Conservation (phyloP, 2,888 invertebrate genomes). For the Polyploca ridens region DNA sequence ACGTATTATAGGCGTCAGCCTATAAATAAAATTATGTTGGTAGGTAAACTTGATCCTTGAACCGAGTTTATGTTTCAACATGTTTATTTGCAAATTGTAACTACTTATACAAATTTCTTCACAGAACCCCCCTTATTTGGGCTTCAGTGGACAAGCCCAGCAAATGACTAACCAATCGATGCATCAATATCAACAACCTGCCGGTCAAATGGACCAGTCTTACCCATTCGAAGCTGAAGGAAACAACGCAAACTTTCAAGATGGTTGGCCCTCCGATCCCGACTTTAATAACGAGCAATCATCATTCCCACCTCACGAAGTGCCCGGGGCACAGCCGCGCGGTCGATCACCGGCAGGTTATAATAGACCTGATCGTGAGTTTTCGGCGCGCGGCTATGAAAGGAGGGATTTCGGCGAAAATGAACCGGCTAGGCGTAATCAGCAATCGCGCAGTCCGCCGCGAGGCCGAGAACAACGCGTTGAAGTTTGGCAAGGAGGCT, state of each 20-base stretch:
- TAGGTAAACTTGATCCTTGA: neutral
- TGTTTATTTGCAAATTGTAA: neutral
- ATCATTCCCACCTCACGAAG: neutral
- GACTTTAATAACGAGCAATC: neutral
- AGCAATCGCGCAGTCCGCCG: neutral
- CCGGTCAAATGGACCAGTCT: neutral
- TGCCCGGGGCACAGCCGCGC: neutral
- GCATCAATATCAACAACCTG: neutral
- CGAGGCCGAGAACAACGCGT: neutral
- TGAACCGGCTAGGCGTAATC: neutral
- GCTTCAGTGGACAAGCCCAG: neutral
- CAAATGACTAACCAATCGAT: neutral
- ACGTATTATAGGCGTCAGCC: neutral
- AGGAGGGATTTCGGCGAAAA: neutral
- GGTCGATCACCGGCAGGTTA: neutral
- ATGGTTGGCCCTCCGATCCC: neutral
- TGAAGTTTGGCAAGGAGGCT: neutral
- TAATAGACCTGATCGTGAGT: neutral
- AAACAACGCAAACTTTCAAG: neutral
- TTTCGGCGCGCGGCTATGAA: neutral
- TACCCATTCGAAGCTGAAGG: neutral
- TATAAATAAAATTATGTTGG: neutral
- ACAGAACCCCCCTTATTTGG: neutral
- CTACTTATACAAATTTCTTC: constrained; percentile 3
- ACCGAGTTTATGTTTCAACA: neutral